phyloP scores from a whole-genome alignment of 2,113 vertebrate species.

The Climacteris rufus region DNA sequence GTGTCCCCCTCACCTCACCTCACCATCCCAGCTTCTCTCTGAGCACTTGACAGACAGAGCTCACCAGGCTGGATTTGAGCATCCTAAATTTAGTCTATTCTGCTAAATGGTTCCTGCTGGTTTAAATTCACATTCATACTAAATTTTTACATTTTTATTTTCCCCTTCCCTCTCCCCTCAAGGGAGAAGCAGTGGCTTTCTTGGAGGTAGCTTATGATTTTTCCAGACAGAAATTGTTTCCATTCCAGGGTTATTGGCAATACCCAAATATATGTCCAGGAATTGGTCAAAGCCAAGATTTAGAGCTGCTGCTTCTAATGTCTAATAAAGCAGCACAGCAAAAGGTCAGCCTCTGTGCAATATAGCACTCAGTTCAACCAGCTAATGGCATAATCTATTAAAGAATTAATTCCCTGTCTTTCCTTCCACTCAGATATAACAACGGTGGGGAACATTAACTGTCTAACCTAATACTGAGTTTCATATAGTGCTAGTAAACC shows the following conservation, averaged over 20 bases:
- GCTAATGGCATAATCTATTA: background rate
- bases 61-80: background rate
- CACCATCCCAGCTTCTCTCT: background rate
- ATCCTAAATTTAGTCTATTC: background rate
- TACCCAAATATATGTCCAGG: background rate
- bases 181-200: constrained; percentile 24
- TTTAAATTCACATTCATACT: background rate
- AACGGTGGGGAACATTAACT: background rate
- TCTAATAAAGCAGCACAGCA: background rate
- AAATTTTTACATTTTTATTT: constrained; percentile 4
- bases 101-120: background rate
- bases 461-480: background rate
- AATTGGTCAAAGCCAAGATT: constrained; percentile 18
- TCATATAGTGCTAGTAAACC: background rate
- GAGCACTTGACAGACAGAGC: background rate
- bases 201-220: constrained; percentile 21
- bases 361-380: background rate
- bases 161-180: background rate
- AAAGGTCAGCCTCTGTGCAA: background rate
- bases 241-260: constrained; percentile 31
- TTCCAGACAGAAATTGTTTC: constrained; percentile 48
- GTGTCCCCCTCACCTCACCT: background rate
- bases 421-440: background rate
- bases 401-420: constrained; percentile 2
- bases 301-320: background rate